Base-by-base conservation (phyloP, 2,113 vertebrate species). In the Campylomormyrus numenius region DNA sequence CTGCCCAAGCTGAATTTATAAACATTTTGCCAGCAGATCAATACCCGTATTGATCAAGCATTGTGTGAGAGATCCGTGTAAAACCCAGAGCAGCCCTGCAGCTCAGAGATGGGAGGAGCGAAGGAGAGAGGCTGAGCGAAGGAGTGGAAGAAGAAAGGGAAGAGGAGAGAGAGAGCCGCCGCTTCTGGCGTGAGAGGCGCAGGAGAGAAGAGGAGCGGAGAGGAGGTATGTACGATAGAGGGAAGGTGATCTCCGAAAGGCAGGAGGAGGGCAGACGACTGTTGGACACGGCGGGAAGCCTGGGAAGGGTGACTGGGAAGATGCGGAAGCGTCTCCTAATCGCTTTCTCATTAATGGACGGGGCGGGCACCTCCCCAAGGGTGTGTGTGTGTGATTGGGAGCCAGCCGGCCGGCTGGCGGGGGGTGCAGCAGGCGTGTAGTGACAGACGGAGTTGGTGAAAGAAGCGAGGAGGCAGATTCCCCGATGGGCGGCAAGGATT, bases 21-120 rank as follows among this genome's bases (percentile, higher is more conserved):
- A 96, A 96, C 96, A 96, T 96, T 96, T 96, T 96, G 96, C 96
- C 95, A 96, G 95, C 94, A 94, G 95, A 96, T 96, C 96, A 96
- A 96, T 96, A 96, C 94, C 93, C 89, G 95, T 96, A 96, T 96
- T 96, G 96, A 96, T 96, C 96, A 96, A 94, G 94, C 96, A 96
- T 96, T 96, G 96, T 96, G 96, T 95, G 96, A 96, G 96, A 96
- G 95, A 96, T 96, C 95, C 92, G 94, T 96, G 95, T 96, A 95
- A 96, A 96, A 94, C 96, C 95, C 95, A 94, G 93, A 95, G 95
- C 95, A 95, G 95, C 95, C 62, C 95, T 94, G 91, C 94, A 96
- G 95, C 96, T 96, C 94, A 92, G 93, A 94, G 95, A 96, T 95
- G 95, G 95, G 96, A 96, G 96, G 96, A 96, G 95, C 96, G 94